A percentile compares a stretch with the other conserved stretches of the same genome.
Conservation (phyloP, 2,888 invertebrate species). For the Endotricha flammealis region DNA sequence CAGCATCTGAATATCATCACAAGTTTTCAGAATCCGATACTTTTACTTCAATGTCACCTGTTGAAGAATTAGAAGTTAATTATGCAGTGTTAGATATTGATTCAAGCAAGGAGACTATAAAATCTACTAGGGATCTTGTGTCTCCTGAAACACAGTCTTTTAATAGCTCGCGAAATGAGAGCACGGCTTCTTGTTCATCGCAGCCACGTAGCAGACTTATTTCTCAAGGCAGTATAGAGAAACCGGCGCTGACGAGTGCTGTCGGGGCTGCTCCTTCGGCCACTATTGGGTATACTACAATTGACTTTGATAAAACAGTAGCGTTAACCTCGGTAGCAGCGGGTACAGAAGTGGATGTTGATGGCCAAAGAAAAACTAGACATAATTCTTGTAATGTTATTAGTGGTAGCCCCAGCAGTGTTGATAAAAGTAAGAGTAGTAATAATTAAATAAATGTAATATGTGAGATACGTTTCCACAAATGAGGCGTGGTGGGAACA, state of each 20-base stretch:
- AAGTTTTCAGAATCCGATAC: conserved; percentile 68
- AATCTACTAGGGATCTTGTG: conserved; percentile 36
- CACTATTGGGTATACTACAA: conserved; percentile 88
- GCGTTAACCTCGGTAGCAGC: conserved; percentile 90
- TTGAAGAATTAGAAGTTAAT: conserved; percentile 78
- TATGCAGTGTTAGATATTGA: conserved; percentile 90
- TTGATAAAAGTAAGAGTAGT: conserved; percentile 41
- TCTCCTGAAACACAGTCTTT: conserved; percentile 54
- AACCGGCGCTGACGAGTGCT: conserved; percentile 27
- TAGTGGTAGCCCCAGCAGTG: conserved; percentile 60
- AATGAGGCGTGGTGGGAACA: too few species aligned
- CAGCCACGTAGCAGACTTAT: conserved; percentile 47
- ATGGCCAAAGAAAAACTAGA: conserved; percentile 87
- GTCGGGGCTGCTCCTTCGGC: conserved; percentile 77
- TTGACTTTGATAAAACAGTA: conserved; percentile 95
- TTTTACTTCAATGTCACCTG: conserved; percentile 58
- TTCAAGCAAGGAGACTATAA: conserved; percentile 59
- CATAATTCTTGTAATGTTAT: conserved; percentile 86
- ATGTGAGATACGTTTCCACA: too few species aligned
- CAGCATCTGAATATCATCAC: conserved; percentile 42
- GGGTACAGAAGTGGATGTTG: conserved; percentile 81
- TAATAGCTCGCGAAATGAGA: conserved; percentile 51
- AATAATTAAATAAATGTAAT: too few species aligned
- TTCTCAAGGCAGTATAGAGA: conserved; percentile 57
- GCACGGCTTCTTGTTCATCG: conserved; percentile 43